Base-by-base conservation (phyloP, 2,888 invertebrate species). In the Antheraea yamamai region DNA sequence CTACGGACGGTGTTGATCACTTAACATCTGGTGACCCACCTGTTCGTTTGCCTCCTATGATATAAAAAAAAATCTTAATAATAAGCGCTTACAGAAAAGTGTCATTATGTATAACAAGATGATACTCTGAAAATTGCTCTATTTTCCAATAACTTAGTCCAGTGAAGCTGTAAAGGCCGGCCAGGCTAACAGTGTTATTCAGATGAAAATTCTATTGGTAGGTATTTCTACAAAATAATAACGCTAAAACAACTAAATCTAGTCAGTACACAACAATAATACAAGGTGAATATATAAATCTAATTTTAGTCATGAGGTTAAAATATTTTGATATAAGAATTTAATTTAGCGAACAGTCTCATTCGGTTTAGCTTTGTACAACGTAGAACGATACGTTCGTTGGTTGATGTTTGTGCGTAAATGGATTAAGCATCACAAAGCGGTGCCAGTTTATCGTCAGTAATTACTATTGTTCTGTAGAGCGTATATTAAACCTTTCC, bases 391-490 rank as follows among this genome's bases (percentile, higher is more conserved):
- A 61, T 72, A 47, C 61, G 23, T 51, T 58, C 47, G 74, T 61
- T 72, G 39, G 58, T 72, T 71, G 52, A 74, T 73, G 35, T 35
- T 61, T 73, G 39, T 26, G 30, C 35, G 58, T 83, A 81, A 83
- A 81, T 81, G 78, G 77, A 82, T 82, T 85, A 84, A 79, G 84
- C 82, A 82, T 82, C 76, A 79, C 78, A 81, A 83, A 85, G 79
- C 74, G 72, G 77, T 78, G 77, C 72, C 73, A 76, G 78, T 77
- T 79, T 82, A 84, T 83, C 78, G 80, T 64, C 79, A 77, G 81
- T 85, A 86, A 86, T 85, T 84, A 84, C 87, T 79, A 84, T 84
- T 87, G 85, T 84, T 85, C 82, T 82, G 81, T 81, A 78, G 81
- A 84, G 78, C 82, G 81, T 81, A 85, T 84, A 85, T 84, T 86